Percentiles rank a stretch among this genome's conserved stretches.
Conservation (phyloP, 2,797 vertebrate species). For the Falco naumanni region DNA sequence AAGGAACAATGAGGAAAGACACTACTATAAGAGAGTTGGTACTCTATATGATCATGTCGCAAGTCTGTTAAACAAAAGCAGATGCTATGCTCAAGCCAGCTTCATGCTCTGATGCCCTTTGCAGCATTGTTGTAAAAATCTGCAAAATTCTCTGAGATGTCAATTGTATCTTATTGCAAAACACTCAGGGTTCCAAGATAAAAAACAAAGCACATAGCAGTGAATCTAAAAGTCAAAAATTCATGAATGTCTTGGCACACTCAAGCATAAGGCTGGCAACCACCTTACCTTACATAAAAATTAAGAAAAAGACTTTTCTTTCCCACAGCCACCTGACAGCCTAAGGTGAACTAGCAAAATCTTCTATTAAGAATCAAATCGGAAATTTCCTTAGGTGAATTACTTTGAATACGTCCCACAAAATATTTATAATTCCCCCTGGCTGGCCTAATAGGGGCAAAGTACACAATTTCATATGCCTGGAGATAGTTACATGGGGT, state of each 20-base stretch:
- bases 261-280: background rate
- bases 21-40: background rate
- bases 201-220: background rate
- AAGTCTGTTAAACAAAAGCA: background rate
- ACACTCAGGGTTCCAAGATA: background rate
- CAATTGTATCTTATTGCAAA: background rate
- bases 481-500: background rate
- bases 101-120: background rate
- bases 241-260: background rate
- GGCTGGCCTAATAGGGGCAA: background rate
- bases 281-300: background rate
- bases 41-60: too few relatives aligned
- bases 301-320: background rate
- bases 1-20: background rate
- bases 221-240: background rate
- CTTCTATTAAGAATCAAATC: background rate
- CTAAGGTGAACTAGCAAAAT: background rate
- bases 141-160: background rate
- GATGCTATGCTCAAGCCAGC: background rate
- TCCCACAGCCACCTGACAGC: background rate
- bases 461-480: background rate
- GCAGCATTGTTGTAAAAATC: background rate
- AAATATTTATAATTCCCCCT: background rate
- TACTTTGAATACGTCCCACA: background rate
- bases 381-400: background rate